These are phyloP conservation scores for Drosophila nasuta DNA, from an alignment of 1,140 invertebrate species.

Conservation along the genomic window DNA sequence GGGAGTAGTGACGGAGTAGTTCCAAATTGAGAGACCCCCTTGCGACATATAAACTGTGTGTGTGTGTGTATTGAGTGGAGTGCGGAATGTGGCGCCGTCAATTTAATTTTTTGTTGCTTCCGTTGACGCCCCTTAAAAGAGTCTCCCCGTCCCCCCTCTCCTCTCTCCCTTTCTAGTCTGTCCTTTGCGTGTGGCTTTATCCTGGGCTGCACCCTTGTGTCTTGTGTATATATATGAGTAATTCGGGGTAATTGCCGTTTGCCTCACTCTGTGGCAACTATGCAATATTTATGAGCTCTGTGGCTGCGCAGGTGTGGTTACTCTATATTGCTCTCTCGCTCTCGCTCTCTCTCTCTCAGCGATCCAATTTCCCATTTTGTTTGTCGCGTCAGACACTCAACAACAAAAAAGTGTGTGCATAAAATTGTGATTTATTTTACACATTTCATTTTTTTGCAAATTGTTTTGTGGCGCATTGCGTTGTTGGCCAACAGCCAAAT, in stretches of 20 bases:
- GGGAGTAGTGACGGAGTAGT: neutral
- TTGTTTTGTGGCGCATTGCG: constrained; percentile 52
- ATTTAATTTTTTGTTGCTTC: constrained; percentile 74
- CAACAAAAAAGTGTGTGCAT: constrained; percentile 21
- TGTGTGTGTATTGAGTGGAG: constrained; percentile 10
- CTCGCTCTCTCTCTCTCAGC: neutral
- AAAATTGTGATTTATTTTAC: constrained; percentile 60
- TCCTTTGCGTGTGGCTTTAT: constrained; percentile 2
- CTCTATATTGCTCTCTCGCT: too few relatives aligned
- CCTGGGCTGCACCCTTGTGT: constrained; percentile 52
- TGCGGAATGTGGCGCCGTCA: constrained; percentile 61
- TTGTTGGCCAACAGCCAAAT: constrained; percentile 62
- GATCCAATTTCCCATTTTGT: constrained; percentile 39
- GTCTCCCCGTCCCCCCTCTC: neutral
- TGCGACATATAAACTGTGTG: constrained; percentile 37
- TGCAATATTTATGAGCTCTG: constrained; percentile 68
- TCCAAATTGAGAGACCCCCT: constrained; percentile 28
- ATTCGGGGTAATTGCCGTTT: constrained; percentile 46
- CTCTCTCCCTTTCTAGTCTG: neutral
- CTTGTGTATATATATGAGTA: constrained; percentile 15
- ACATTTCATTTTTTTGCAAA: constrained; percentile 34
- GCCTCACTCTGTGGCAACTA: constrained; percentile 12
- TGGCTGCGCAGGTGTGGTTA: constrained; percentile 51
- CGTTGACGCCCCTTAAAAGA: constrained; percentile 57
- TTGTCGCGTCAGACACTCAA: constrained; percentile 40